phyloP scores from a whole-genome alignment of 2,888 invertebrate genomes.

The Vesta saturnalis region DNA sequence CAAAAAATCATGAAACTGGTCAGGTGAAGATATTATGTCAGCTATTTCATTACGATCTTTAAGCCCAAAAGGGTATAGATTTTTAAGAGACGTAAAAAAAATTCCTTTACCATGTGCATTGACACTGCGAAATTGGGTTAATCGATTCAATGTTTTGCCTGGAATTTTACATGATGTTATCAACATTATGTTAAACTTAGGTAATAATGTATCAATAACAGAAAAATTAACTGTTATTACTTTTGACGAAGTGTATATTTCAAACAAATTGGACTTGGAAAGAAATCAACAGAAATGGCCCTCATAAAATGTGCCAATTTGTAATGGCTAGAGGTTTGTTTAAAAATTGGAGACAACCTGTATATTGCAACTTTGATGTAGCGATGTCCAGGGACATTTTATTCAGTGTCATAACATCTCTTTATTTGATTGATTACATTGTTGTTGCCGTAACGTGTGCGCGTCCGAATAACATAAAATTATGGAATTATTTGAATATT shows the following conservation, averaged over 20 bases:
- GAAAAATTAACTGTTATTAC: slow-evolving; percentile 18
- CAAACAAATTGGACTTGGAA: slow-evolving; percentile 7
- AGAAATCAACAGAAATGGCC: slow-evolving; percentile 8
- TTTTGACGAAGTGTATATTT: slow-evolving; percentile 16
- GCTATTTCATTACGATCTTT: too few species aligned
- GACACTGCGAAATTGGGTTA: too few species aligned
- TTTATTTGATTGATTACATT: slow-evolving; percentile 12
- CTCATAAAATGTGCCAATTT: slow-evolving; percentile 15
- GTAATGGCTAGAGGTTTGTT: slow-evolving; percentile 18
- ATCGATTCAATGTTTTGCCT: too few species aligned
- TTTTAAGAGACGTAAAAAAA: too few species aligned
- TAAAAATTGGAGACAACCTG: slow-evolving; percentile 25
- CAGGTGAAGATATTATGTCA: too few species aligned
- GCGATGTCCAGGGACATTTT: slow-evolving; percentile 25
- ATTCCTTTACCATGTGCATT: too few species aligned
- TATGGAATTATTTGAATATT: slow-evolving; percentile 15
- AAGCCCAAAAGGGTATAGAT: too few species aligned
- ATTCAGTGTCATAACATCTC: slow-evolving; percentile 12
- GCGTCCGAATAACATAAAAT: slow-evolving; percentile 1
- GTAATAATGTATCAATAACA: background rate
- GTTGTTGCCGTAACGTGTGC: slow-evolving; percentile 25
- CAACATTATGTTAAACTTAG: background rate
- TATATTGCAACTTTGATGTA: slow-evolving; percentile 23
- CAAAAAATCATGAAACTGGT: too few species aligned
- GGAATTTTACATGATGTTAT: slow-evolving; percentile 33